phyloP scores from a whole-genome alignment of 2,888 invertebrate species.

The Campoletis raptor region DNA sequence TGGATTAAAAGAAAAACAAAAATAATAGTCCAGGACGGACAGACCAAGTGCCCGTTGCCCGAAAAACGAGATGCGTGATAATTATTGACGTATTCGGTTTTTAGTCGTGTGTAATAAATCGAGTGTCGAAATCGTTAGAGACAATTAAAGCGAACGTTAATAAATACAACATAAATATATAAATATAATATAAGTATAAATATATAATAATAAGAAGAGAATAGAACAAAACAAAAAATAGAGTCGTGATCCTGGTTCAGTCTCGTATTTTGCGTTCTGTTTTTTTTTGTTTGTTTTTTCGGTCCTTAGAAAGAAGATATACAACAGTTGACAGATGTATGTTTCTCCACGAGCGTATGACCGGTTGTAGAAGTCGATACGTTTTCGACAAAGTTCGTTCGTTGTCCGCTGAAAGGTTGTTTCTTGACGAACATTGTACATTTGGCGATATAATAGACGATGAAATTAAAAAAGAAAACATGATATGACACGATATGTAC shows the following conservation, averaged over 20 bases:
- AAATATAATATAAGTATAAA: conserved; percentile 22
- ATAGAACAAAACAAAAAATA: conserved; percentile 40
- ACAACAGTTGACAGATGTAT: conserved; percentile 66
- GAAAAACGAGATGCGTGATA: conserved; percentile 56
- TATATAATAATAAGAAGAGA: conserved; percentile 23
- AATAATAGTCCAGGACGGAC: conserved; percentile 34
- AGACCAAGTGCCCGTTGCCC: conserved; percentile 53
- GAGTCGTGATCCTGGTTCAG: conserved; percentile 50
- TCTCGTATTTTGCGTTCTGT: conserved; percentile 32
- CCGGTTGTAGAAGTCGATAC: conserved; percentile 72
- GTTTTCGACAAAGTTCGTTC: conserved; percentile 70
- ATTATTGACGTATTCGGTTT: conserved; percentile 40
- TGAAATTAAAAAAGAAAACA: conserved; percentile 39
- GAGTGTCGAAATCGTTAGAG: conserved; percentile 63
- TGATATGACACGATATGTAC: conserved; percentile 62
- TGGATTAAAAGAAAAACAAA: conserved; percentile 41
- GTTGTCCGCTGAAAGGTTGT: conserved; percentile 77
- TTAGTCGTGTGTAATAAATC: conserved; percentile 57
- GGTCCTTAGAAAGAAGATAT: conserved; percentile 56
- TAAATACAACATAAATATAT: conserved; percentile 45
- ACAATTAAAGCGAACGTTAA: conserved; percentile 64
- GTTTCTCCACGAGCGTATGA: conserved; percentile 69
- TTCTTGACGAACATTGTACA: conserved; percentile 70
- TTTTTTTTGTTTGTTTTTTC: conserved; percentile 40
- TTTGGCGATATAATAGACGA: conserved; percentile 55